These are phyloP conservation scores for Henricia sp. DNA, from an alignment of 53 echinoderm and acorn worm species.

Conservation along the genomic window DNA sequence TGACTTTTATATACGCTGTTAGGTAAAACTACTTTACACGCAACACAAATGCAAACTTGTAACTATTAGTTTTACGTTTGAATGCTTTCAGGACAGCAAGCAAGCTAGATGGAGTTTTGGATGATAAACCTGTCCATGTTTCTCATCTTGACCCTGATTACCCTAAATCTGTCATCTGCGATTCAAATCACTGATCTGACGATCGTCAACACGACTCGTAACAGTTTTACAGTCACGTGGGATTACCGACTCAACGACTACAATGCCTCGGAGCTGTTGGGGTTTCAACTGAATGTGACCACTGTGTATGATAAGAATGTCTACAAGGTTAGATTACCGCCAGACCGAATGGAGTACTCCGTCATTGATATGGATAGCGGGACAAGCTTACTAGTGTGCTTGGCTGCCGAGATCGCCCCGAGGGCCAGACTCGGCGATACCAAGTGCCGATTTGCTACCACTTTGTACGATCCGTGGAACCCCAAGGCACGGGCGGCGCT, in stretches of 20 bases:
- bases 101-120: too few relatives aligned
- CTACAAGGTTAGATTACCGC: neutral
- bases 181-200: constrained; percentile 9
- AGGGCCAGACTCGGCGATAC: neutral
- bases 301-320: neutral
- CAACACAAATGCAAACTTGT: too few relatives aligned
- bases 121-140: too few relatives aligned
- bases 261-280: neutral
- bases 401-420: neutral
- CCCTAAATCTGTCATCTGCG: neutral
- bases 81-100: too few relatives aligned
- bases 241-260: constrained; percentile 9
- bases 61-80: too few relatives aligned
- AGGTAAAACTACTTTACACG: too few relatives aligned
- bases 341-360: neutral
- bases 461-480: constrained; percentile 26
- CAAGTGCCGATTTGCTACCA: constrained; percentile 1
- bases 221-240: constrained; percentile 5
- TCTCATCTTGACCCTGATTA: neutral
- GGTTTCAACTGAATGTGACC: constrained; percentile 21
- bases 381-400: constrained; percentile 9
- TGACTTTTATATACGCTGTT: too few relatives aligned
- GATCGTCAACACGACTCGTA: neutral
- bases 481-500: neutral
- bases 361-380: neutral